Evolutionary conservation across 2,797 vertebrate genomes (phyloP), one percentile per base, ranked within the genome.

Genomic region (Babyrousa celebensis): DNA sequence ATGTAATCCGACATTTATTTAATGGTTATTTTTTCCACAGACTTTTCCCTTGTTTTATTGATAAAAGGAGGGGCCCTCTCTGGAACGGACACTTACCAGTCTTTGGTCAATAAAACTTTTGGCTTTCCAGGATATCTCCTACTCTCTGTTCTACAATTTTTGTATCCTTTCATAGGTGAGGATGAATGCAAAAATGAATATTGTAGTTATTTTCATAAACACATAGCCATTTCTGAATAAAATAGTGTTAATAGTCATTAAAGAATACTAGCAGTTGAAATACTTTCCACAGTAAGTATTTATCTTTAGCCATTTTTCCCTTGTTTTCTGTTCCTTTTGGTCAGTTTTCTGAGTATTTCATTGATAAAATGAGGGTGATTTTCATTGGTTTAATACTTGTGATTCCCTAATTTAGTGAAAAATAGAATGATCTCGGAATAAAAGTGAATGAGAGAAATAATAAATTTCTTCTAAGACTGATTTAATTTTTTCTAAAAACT

Each of bases 141-240:
- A 96, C 98, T 99, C 80, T 99, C 99, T 86, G 95, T 82, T 91
- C 99, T 99, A 77, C 99, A 99, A 95, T 99, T 99, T 98, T 98
- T 99, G 85, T 99, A 99, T 98, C 99, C 99, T 89, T 99, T 99
- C 97, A 99, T 99, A 97, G 99, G 99, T 99, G 99, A 98, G 99
- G 99, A 75, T 90, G 29, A 88, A n/a, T 77, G 32, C 92, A 18
- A 96, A 96, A 88, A 94, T 15, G 71, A 77, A 63, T 78, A 14
- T 43, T 85, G 36, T 32, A 80, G 43, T 91, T 54, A 74, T 80
- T 86, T 84, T 18, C 29, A 25, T 67, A 85, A 86, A 40, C 5
- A 15, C 65, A 52, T 1, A 88, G 23, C 48, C 18, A 70, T 72
- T 96, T 95, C 21, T 96, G 43, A 90, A 85, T 84, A 89, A 80